phyloP scores from a whole-genome alignment of 2,113 vertebrate species.

The Dicentrarchus labrax region DNA sequence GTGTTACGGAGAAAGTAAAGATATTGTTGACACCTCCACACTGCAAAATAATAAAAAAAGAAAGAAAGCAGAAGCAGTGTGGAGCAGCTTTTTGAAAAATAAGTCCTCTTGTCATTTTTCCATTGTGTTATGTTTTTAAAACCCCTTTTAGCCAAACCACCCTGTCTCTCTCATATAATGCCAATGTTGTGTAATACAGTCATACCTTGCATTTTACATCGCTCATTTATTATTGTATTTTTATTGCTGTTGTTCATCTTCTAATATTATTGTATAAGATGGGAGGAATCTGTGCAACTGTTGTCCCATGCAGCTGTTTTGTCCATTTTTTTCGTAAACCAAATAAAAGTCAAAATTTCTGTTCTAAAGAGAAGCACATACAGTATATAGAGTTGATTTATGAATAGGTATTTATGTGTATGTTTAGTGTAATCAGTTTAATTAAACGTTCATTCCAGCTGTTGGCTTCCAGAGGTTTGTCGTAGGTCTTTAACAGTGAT shows the following conservation, averaged over 20 bases:
- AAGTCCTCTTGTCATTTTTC: constrained; percentile 41
- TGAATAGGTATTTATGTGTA: constrained; percentile 78
- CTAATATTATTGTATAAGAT: constrained; percentile 69
- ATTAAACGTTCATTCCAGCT: constrained; percentile 59
- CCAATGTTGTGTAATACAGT: constrained; percentile 67
- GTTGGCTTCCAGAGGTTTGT: constrained; percentile 36
- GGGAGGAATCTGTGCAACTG: constrained; percentile 52
- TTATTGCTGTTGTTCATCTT: constrained; percentile 74
- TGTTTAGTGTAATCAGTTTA: constrained; percentile 61
- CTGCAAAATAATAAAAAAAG: constrained; percentile 51
- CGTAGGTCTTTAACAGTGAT: constrained; percentile 37
- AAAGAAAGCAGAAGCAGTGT: constrained; percentile 47
- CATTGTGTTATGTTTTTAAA: constrained; percentile 63
- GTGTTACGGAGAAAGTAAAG: constrained; percentile 37
- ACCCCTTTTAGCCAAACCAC: constrained; percentile 50
- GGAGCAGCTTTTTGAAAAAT: constrained; percentile 54
- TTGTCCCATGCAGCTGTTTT: constrained; percentile 49
- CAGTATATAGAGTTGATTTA: constrained; percentile 73
- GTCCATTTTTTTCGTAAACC: constrained; percentile 62
- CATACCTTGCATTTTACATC: constrained; percentile 68
- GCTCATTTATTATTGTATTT: constrained; percentile 75
- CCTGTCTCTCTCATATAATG: constrained; percentile 58
- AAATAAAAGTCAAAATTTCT: constrained; percentile 69
- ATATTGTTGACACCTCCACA: constrained; percentile 64
- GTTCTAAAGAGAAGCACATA: constrained; percentile 79